Evolutionary conservation across 2,113 vertebrate species (phyloP), one percentile per base, ranked within the genome.

Genomic region (Strigops habroptila): DNA sequence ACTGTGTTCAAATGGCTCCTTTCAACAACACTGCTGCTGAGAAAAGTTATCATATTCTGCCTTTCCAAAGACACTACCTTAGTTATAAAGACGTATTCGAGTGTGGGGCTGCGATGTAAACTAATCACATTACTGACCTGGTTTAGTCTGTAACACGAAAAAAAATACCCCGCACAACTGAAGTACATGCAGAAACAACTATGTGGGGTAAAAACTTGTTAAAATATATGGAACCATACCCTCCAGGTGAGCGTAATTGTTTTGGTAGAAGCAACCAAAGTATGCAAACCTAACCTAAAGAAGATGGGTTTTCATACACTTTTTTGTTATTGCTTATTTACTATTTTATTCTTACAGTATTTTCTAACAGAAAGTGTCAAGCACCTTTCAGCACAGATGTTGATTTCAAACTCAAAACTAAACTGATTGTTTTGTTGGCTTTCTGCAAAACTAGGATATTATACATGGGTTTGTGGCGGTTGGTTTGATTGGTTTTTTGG

Each of bases 391-490:
- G 77, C 69, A 39, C 1, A 65, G 28, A 37, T 33, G 6, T 52
- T 51, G 2, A 80, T 88, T 86, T 91, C 15, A 64, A 60, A 11
- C 17, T 59, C n/a, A 63, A 39, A n/a, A 57, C 4, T 44, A n/a
- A 79, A 51, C 6, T 10, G 15, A 75, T 73, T 15, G 57, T 59
- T 59, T 71, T 60, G 35, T 15, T 37, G 7, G 16, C 17, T 51
- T 64, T 76, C 23, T 51, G 24, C 9, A 83, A 52, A 88, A 59
- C 39, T 46, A 64, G 5, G 4, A 25, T 51, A 59, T n/a, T 10
- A 7, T 17, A 28, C 7, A 35, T 10, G 3, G 1, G 7, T 23
- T 63, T 68, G 15, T 31, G 30, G 11, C 55, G 8, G 1, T 1
- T 7, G 27, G 57, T 4, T 59, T 35, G n/a, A 14, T 19, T n/a